Evolutionary conservation across 2,797 vertebrate genomes (phyloP), one percentile per base, ranked within the genome.

Genomic region (Luscinia luscinia): DNA sequence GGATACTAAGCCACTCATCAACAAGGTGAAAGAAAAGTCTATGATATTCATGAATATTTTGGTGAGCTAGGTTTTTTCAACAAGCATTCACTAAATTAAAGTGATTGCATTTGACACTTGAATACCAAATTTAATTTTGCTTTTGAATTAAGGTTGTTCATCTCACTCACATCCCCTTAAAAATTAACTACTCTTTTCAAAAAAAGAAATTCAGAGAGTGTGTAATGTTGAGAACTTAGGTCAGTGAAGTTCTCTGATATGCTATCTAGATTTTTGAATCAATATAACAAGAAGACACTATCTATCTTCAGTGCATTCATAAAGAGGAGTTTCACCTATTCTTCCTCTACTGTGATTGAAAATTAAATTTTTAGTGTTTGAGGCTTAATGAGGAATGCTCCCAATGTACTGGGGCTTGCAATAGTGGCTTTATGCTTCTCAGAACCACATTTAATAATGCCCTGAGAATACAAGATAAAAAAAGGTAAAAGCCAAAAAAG

Each of bases 41-140:
- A 21, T 76, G n/a, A 46, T 83, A 58, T 26, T 93, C 6, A 86
- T 84, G 15, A 81, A 82, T 93, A 91, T 80, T 88, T 92, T 93
- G 54, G 40, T 12, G 9, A 82, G 14, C 20, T 92, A 30, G 3
- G 30, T 67, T 75, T 93, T 88, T 90, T 83, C 61, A 90, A 57
- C 15, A 74, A 76, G 40, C 11, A 57, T 85, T 85, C 46, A 69
- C 22, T 93, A 79, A 85, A 90, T 79, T 83, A 80, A 15, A 58
- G 21, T 75, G 54, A 32, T 72, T 94, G 27, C 9, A 38, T 76
- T 88, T 89, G 90, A 90, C 19, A 88, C 54, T 24, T 72, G 69
- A 94, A 77, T 68, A 80, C 16, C 15, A 85, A 86, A 89, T 89
- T 93, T 94, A 89, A 94, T 94, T 93, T 94, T 93, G 24, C 16